Percentiles rank a stretch among this genome's conserved stretches.
Evolutionary conservation across 2,113 vertebrate genomes (phyloP).

Genomic region (Colinus virginianus): DNA sequence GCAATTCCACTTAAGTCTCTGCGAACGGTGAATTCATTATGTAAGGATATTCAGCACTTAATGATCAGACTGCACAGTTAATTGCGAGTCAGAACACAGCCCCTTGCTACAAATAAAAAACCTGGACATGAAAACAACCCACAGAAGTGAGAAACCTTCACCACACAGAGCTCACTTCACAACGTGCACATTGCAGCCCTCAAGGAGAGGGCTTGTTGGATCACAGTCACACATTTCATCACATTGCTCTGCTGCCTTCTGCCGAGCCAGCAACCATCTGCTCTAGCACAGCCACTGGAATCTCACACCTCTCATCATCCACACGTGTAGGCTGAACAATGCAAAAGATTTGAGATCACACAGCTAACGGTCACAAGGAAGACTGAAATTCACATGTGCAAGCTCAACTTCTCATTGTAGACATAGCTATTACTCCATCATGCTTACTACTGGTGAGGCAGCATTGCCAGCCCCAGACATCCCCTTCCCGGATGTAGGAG

Average conservation of each 20-base stretch:
- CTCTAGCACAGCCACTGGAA: not conserved
- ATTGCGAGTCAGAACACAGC: not conserved
- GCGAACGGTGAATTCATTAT: not conserved
- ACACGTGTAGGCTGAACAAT: not conserved
- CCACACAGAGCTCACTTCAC: not conserved
- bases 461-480: not conserved
- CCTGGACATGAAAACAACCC: not conserved
- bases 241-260: not conserved
- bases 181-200: not conserved
- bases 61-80: not conserved
- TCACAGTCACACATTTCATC: not conserved
- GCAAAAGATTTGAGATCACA: not conserved
- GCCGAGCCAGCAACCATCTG: not conserved
- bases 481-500: not conserved
- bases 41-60: not conserved
- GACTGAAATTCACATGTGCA: not conserved
- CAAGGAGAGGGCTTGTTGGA: not conserved
- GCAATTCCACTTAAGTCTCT: not conserved
- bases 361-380: not conserved
- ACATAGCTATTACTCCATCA: not conserved
- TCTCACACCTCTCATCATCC: not conserved
- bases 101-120: not conserved
- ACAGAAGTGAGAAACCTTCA: not conserved
- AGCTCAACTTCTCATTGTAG: rapidly evolving
- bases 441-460: rapidly evolving